Evolutionary conservation across 1,140 invertebrate species (phyloP), one percentile per base, ranked within the genome.

Genomic region (Lasaia peninsularis): DNA sequence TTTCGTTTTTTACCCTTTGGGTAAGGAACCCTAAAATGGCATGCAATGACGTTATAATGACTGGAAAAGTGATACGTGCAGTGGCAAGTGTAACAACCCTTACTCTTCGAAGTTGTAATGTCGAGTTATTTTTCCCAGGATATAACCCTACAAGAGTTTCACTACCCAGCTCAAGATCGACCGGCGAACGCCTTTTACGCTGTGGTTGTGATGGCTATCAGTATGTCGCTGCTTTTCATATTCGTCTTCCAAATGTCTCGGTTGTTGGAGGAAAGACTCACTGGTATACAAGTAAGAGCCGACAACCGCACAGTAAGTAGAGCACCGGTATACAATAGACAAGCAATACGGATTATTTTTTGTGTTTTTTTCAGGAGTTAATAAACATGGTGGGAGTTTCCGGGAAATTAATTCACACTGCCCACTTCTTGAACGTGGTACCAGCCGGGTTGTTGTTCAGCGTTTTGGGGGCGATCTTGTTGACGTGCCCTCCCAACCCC

Each of bases 361-460:
- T 21, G 24, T 11, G n/a, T 9, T 40, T 48, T 49, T 60, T 60
- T 10, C 67, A 86, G 83, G 80, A 84, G 37, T 62, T 87, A 18
- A 72, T 85, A 12, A 78, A 79, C 62, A 87, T 85, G 81, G 71
- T 76, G 2, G 81, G 84, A 0, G 84, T 85, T 0, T 69, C 74
- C 0, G 55, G 56, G 2, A 64, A 60, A 8, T 37, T 55, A 34
- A 50, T 82, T 8, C 62, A 53, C 7, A 0, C 80, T 0, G 74
- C 72, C 0, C 81, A 85, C 63, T 70, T 77, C 16, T 44, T 82
- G 49, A 79, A 85, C 64, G 61, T 63, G n/a, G 12, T 78, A 5
- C 75, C 75, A 0, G 32, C 62, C 3, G 69, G 72, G 0, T 37
- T 80, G 6, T 24, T 77, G 33, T 87, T 67, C 72, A 52, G 70